A percentile compares a stretch with the other conserved stretches of the same genome.
Conservation (phyloP, 2,888 invertebrate species). For the Glyphotaelius pellucidus region DNA sequence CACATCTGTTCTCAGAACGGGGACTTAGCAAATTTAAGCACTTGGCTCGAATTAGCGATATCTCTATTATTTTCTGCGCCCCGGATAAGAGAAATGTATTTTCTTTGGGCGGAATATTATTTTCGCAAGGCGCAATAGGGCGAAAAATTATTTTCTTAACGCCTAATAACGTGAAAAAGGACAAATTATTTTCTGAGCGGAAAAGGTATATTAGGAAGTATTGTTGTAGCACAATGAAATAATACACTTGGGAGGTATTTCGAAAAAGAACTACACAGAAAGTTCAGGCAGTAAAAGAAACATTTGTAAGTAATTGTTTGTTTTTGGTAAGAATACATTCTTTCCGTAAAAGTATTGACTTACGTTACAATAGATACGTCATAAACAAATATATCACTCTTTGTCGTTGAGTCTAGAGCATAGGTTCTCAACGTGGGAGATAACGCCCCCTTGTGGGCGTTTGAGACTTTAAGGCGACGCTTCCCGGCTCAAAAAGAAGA, state of each 20-base stretch:
- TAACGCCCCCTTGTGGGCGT: no score
- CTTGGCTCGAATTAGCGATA: constrained; percentile 4
- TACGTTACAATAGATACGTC: background rate
- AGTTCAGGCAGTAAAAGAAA: background rate
- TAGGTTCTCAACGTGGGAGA: no score
- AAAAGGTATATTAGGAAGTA: background rate
- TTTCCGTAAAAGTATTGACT: background rate
- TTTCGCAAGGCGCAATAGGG: constrained; percentile 7
- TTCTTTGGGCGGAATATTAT: background rate
- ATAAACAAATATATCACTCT: background rate
- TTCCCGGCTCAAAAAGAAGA: no score
- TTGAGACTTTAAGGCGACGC: no score
- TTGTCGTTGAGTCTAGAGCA: no score
- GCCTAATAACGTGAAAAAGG: constrained; percentile 13
- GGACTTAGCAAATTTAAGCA: background rate
- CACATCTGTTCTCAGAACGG: constrained; percentile 1
- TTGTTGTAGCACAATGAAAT: background rate
- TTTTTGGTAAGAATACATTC: background rate
- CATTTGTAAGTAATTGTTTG: background rate
- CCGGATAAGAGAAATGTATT: background rate
- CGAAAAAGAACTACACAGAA: background rate
- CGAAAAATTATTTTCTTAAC: constrained; percentile 30
- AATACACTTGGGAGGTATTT: background rate
- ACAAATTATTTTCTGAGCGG: constrained; percentile 29
- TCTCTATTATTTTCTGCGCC: background rate